Conservation (phyloP, 2,888 invertebrate genomes). For the Pandemis heparana region DNA sequence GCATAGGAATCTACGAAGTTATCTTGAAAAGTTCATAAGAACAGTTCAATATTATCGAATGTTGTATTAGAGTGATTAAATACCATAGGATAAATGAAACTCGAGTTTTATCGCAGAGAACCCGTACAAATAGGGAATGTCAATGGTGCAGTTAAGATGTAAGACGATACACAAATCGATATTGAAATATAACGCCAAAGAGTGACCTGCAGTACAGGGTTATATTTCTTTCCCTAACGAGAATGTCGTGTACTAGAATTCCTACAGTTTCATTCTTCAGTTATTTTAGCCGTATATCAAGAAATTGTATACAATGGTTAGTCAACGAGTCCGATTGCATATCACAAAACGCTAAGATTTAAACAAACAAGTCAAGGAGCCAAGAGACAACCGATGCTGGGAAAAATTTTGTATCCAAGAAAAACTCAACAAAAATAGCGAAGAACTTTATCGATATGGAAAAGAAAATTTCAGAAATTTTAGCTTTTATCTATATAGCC, state of each 20-base stretch:
- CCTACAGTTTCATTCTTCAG: conserved; percentile 54
- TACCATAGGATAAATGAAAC: background rate
- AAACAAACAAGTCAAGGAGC: background rate
- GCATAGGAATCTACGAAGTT: background rate
- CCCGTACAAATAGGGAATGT: conserved; percentile 2
- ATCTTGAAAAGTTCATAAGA: background rate
- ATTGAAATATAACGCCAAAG: conserved; percentile 59
- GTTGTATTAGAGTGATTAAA: background rate
- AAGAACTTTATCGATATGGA: background rate
- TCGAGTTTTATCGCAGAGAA: background rate
- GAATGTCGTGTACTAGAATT: conserved; percentile 59
- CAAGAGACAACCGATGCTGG: background rate
- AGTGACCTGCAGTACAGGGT: conserved; percentile 40
- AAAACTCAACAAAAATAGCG: background rate
- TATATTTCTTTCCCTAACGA: conserved; percentile 60
- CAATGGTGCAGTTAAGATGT: conserved; percentile 43
- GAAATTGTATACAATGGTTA: background rate
- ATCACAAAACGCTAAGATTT: background rate
- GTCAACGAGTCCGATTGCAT: background rate
- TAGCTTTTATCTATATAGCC: conserved; percentile 1
- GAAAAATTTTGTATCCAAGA: background rate
- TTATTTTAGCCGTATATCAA: background rate
- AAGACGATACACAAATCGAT: conserved; percentile 57
- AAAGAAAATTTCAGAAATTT: background rate
- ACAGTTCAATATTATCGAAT: background rate